These are phyloP conservation scores for Pseudobourletiella spinata DNA, from an alignment of 1,140 invertebrate species.

Conservation along the genomic window DNA sequence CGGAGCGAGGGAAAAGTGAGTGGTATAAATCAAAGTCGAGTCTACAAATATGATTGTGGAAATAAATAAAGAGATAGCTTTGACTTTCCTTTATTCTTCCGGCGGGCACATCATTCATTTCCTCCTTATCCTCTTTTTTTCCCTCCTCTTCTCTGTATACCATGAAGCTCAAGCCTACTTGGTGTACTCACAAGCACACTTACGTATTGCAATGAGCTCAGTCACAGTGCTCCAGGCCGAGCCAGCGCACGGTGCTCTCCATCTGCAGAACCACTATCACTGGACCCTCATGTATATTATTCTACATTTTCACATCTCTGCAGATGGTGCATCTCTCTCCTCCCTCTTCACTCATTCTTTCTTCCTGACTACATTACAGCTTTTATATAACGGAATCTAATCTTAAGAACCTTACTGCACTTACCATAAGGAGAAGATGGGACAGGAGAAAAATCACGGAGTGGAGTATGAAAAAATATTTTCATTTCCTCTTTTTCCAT, in stretches of 20 bases:
- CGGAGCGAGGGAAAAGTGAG: slow-evolving; percentile 15
- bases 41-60: slow-evolving; percentile 32
- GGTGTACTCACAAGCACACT: no score
- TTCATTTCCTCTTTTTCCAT: slow-evolving; percentile 4
- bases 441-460: slow-evolving; percentile 2
- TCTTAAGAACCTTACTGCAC: not conserved
- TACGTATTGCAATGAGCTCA: not conserved
- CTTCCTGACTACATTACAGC: not conserved
- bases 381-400: not conserved
- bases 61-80: slow-evolving; percentile 27
- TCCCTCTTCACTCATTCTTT: not conserved
- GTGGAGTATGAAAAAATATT: slow-evolving; percentile 1
- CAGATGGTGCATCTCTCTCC: not conserved
- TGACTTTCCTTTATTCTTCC: not conserved
- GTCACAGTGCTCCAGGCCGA: not conserved
- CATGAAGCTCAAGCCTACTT: no score
- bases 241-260: not conserved
- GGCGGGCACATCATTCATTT: slow-evolving; percentile 5
- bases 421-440: not conserved
- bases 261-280: not conserved
- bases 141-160: no score
- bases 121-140: not conserved
- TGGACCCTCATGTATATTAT: not conserved
- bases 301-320: not conserved
- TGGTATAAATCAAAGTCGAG: slow-evolving; percentile 27